Evolutionary conservation across 1,140 invertebrate genomes (phyloP).

Genomic region (Teleogryllus occipitalis): DNA sequence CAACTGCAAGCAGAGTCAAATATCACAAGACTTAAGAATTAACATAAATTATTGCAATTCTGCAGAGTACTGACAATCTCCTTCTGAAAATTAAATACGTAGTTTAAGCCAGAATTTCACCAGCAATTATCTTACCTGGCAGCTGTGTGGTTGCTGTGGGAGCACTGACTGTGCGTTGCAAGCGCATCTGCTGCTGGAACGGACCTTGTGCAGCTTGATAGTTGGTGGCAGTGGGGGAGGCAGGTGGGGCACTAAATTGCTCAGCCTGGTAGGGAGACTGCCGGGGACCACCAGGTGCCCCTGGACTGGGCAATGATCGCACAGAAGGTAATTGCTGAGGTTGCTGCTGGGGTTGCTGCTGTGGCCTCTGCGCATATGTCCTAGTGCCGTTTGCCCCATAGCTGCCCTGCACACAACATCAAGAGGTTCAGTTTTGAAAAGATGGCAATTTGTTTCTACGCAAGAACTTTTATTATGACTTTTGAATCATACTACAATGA

Average conservation of each 20-base stretch:
- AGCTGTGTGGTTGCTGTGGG: slow-evolving; percentile 57
- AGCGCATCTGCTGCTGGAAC: slow-evolving; percentile 47
- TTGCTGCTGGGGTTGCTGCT: slow-evolving; percentile 29
- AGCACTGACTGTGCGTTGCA: slow-evolving; percentile 52
- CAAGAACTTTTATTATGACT: no score
- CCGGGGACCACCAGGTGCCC: slow-evolving; percentile 34
- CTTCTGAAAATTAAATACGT: background rate
- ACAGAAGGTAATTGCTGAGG: slow-evolving; percentile 29
- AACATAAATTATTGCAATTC: no score
- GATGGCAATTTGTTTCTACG: no score
- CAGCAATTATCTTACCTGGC: slow-evolving; percentile 43
- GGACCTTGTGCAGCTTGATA: slow-evolving; percentile 41
- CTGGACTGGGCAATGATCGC: slow-evolving; percentile 27
- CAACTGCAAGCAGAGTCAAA: no score
- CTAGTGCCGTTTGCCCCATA: slow-evolving; percentile 27
- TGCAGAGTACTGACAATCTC: no score
- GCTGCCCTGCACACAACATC: slow-evolving; percentile 27
- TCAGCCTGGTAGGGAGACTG: slow-evolving; percentile 50
- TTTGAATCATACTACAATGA: no score
- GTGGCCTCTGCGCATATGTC: slow-evolving; percentile 33
- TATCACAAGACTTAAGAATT: no score
- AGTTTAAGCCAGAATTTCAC: no score
- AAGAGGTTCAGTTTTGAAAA: background rate
- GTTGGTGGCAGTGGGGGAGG: slow-evolving; percentile 39
- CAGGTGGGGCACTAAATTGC: slow-evolving; percentile 40